Evolutionary conservation across 2,888 invertebrate genomes (phyloP).

Genomic region (Aporophyla nigra): DNA sequence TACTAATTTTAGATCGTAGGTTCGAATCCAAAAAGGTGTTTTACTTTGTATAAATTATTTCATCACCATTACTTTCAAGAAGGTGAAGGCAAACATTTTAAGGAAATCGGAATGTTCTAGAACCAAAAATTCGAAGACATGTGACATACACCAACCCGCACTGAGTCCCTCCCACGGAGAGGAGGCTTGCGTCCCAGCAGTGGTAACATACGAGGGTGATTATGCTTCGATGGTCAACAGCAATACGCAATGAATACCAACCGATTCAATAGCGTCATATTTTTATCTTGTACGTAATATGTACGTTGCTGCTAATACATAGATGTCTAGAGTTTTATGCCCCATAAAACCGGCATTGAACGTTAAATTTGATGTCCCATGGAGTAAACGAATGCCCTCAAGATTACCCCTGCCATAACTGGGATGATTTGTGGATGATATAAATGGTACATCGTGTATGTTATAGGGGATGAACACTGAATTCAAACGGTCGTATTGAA

Average conservation of each 20-base stretch:
- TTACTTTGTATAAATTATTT: too few species aligned
- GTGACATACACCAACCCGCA: too few species aligned
- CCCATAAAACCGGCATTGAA: conserved; percentile 59
- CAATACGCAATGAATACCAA: background rate
- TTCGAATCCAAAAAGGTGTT: too few species aligned
- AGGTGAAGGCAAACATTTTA: too few species aligned
- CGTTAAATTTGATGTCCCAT: conserved; percentile 67
- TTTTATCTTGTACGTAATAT: conserved; percentile 25
- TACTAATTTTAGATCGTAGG: too few species aligned
- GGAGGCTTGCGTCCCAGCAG: too few species aligned
- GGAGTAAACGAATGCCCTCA: conserved; percentile 64
- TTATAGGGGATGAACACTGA: conserved; percentile 31
- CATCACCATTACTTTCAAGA: too few species aligned
- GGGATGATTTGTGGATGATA: conserved; percentile 66
- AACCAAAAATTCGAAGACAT: too few species aligned
- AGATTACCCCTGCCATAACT: conserved; percentile 60
- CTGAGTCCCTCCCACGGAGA: too few species aligned
- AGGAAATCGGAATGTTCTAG: too few species aligned
- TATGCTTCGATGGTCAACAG: background rate
- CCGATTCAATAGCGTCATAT: background rate
- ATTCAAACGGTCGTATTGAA: conserved; percentile 20
- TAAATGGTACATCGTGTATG: conserved; percentile 49
- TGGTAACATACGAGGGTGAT: too few species aligned
- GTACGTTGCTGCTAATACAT: conserved; percentile 29
- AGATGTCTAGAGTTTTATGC: conserved; percentile 58